phyloP scores from a whole-genome alignment of 2,888 invertebrate species.

The Cerastoderma edule region DNA sequence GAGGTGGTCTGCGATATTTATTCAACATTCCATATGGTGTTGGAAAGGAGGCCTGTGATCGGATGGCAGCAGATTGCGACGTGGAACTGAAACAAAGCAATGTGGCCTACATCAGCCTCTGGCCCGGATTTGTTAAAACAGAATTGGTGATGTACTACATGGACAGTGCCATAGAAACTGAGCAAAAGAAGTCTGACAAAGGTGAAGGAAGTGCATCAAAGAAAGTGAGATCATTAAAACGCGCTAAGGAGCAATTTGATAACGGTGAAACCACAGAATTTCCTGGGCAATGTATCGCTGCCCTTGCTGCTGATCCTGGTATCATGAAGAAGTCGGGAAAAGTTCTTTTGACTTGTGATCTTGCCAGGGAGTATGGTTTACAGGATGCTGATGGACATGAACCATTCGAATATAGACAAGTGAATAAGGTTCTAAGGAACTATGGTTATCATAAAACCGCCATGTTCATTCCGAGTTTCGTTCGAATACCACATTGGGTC shows the following conservation, averaged over 20 bases:
- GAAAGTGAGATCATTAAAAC: constrained; percentile 10
- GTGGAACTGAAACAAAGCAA: constrained; percentile 81
- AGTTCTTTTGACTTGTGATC: constrained; percentile 81
- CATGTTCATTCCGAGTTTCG: constrained; percentile 43
- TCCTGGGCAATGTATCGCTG: constrained; percentile 72
- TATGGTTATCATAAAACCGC: constrained; percentile 26
- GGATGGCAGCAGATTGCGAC: constrained; percentile 84
- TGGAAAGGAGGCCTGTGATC: constrained; percentile 84
- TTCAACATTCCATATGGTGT: constrained; percentile 84
- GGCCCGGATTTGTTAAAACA: constrained; percentile 84
- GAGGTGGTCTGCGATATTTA: constrained; percentile 83
- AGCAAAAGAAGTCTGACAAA: not conserved
- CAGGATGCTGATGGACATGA: constrained; percentile 81
- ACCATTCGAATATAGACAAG: constrained; percentile 34
- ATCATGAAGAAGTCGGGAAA: constrained; percentile 81
- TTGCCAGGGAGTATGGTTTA: constrained; percentile 83
- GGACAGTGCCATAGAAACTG: too few relatives aligned
- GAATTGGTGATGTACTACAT: constrained; percentile 68
- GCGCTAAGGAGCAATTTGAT: not conserved
- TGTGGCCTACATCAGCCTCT: constrained; percentile 83
- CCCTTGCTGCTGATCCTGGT: constrained; percentile 75
- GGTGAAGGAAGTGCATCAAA: not conserved
- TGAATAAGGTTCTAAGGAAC: constrained; percentile 30
- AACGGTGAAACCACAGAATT: constrained; percentile 67
- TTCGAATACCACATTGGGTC: constrained; percentile 46